A percentile compares a stretch with the other conserved stretches of the same genome.
phyloP scores from a whole-genome alignment of 2,113 vertebrate genomes.

The Verasper variegatus region DNA sequence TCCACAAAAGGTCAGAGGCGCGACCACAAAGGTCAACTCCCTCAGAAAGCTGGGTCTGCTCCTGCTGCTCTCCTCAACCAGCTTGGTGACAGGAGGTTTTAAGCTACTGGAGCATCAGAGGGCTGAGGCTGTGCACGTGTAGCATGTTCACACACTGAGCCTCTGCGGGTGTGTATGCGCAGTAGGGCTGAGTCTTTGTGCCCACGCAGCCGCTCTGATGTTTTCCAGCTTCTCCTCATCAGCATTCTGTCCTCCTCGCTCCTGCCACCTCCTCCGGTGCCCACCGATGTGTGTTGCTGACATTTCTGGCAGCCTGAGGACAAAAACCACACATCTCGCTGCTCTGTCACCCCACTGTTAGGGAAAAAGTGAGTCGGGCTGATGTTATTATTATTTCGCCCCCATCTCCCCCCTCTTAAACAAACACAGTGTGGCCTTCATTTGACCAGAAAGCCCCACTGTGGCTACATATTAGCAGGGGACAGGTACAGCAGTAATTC shows the following conservation, averaged over 20 bases:
- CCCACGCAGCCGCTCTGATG: background rate
- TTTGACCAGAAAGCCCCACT: constrained; percentile 28
- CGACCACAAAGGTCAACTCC: constrained; percentile 33
- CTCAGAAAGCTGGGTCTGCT: constrained; percentile 12
- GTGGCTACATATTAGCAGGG: constrained; percentile 9
- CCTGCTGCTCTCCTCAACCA: constrained; percentile 15
- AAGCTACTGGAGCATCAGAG: background rate
- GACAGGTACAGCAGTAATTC: background rate
- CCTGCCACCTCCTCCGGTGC: constrained; percentile 35
- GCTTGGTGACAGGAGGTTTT: constrained; percentile 27
- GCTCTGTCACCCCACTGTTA: constrained; percentile 20
- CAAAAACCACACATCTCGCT: constrained; percentile 51
- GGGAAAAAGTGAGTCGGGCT: constrained; percentile 36
- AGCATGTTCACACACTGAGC: no score
- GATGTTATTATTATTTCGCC: constrained; percentile 4
- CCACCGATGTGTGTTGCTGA: constrained; percentile 62
- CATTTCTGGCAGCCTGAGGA: constrained; percentile 62
- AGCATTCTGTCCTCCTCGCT: constrained; percentile 56
- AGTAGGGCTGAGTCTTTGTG: background rate
- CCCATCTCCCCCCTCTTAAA: constrained; percentile 6
- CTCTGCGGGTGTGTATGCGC: constrained; percentile 7
- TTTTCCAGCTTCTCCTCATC: constrained; percentile 35
- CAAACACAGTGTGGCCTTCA: constrained; percentile 10
- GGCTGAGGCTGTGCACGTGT: background rate
- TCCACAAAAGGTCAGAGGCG: constrained; percentile 47